Evolutionary conservation across 2,888 invertebrate species (phyloP), one percentile per base, ranked within the genome.

Genomic region (Syritta pipiens): DNA sequence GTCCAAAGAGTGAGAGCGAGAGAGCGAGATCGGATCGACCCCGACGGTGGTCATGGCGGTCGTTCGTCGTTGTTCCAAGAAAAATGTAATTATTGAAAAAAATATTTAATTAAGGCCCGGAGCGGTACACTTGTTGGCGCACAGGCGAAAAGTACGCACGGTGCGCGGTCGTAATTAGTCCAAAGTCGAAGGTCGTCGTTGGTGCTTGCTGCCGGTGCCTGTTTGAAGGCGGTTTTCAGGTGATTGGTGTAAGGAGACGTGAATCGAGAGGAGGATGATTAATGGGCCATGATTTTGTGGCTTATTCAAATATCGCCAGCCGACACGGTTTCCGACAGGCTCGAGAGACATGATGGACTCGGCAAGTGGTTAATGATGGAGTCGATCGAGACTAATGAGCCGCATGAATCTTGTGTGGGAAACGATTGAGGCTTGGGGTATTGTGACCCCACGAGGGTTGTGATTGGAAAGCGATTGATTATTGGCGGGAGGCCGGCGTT

Each of bases 71-170:
- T 42, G 51, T 76, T 76, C 76, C 57, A 37, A 63, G 71, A 71
- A 76, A 53, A 53, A 69, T 40, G 51, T 59, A 77, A 71, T 77
- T 77, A 77, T 71, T 57, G 17, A 10, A 49, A 30, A 63, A 44
- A 63, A 46, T 57, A 71, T 44, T 55, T 68, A 69, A 69, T 69
- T 76, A 76, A 63, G 57, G 37, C 71, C 63, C 51, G n/a, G 51
- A 26, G 76, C 71, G 40, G 48, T 62, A 71, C 62, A 55, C 74
- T 48, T 62, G 62, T 68, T 55, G 48, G 40, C 40, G 48, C n/a
- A 51, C 30, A 51, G 42, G 63, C 51, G 40, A 71, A 53, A 46
- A 55, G 30, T 62, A 46, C 46, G 12, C 40, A 26, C 48, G 49
- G 20, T 24, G 9, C 32, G 28, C 63, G 40, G 20, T 32, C 57